phyloP scores from a whole-genome alignment of 2,888 invertebrate genomes.

The Drosophila pseudotakahashii region DNA sequence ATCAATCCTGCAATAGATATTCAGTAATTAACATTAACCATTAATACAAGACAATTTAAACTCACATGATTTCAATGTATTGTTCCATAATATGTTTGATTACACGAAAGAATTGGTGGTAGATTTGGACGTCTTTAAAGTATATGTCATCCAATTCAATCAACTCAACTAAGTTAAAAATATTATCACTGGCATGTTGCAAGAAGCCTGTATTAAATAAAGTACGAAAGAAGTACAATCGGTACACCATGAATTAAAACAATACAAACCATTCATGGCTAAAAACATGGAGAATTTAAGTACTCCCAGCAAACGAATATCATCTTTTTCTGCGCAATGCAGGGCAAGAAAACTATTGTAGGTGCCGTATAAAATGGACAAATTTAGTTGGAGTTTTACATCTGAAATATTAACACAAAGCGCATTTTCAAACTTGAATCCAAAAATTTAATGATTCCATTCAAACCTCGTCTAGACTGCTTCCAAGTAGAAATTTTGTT shows the following conservation, averaged over 20 bases:
- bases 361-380: conserved; percentile 54
- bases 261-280: conserved; percentile 56
- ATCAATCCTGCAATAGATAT: conserved; percentile 7
- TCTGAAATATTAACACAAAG: conserved; percentile 23
- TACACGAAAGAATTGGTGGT: conserved; percentile 5
- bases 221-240: too few species aligned
- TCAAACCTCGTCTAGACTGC: neutral
- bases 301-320: conserved; percentile 48
- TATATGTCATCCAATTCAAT: conserved; percentile 6
- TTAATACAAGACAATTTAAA: neutral
- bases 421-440: too few species aligned
- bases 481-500: neutral
- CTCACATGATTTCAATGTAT: conserved; percentile 30
- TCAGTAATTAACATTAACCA: too few species aligned
- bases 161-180: conserved; percentile 35
- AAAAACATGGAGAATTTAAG: conserved; percentile 59
- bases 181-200: conserved; percentile 51
- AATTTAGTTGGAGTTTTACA: conserved; percentile 32
- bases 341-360: conserved; percentile 46
- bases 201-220: conserved; percentile 55
- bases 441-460: too few species aligned
- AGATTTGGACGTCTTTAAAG: conserved; percentile 7
- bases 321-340: conserved; percentile 53
- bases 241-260: too few species aligned
- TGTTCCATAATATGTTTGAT: conserved; percentile 20